A percentile compares a stretch with the other conserved stretches of the same genome.
Evolutionary conservation across 2,888 invertebrate genomes (phyloP).

Genomic region (Scotopteryx bipunctaria): DNA sequence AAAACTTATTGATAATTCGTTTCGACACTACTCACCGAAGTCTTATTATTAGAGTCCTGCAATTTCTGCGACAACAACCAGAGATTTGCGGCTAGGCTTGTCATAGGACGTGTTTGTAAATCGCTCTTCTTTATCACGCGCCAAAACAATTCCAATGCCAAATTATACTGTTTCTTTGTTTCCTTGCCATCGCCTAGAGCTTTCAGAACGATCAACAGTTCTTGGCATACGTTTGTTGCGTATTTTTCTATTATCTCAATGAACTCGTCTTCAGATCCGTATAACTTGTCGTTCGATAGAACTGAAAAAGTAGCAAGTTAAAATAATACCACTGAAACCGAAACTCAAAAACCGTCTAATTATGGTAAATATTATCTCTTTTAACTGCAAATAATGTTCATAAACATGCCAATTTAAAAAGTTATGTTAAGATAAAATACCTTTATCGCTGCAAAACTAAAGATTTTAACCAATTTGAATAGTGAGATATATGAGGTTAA

Average conservation of each 20-base stretch:
- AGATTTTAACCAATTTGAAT: too few species aligned
- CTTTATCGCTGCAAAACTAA: too few species aligned
- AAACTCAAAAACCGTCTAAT: too few species aligned
- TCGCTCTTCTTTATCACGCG: slow-evolving; percentile 87
- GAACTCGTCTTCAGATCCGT: slow-evolving; percentile 95
- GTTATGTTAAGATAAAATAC: too few species aligned
- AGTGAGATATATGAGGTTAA: too few species aligned
- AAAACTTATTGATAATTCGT: too few species aligned
- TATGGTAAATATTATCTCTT: too few species aligned
- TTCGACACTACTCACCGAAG: slow-evolving; percentile 53
- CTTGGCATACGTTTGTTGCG: slow-evolving; percentile 89
- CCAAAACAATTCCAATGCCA: slow-evolving; percentile 90
- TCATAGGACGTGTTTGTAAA: slow-evolving; percentile 83
- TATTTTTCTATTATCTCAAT: slow-evolving; percentile 90
- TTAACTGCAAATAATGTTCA: too few species aligned
- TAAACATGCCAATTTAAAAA: too few species aligned
- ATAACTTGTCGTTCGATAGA: slow-evolving; percentile 95
- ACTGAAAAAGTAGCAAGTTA: slow-evolving; percentile 78
- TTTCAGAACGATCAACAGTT: slow-evolving; percentile 88
- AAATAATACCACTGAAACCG: too few species aligned
- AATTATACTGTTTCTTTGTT: slow-evolving; percentile 86
- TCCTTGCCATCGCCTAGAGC: slow-evolving; percentile 87
- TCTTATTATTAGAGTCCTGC: slow-evolving; percentile 62
- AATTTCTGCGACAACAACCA: slow-evolving; percentile 91
- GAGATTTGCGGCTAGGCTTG: slow-evolving; percentile 89